Conservation (phyloP, 1,140 invertebrate species). For the Drosophila erecta region DNA sequence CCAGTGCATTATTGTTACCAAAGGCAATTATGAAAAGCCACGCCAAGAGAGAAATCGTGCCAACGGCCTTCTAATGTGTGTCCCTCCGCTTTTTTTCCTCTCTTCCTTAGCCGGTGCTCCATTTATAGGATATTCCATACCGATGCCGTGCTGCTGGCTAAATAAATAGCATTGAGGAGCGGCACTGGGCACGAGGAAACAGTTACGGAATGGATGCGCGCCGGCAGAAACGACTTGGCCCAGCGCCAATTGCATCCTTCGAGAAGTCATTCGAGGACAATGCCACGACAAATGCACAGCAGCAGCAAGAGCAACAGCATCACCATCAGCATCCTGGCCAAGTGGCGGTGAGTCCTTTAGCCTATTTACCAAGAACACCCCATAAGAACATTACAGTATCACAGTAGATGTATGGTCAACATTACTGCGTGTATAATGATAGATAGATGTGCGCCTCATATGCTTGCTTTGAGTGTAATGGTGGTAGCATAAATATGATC, state of each 20-base stretch:
- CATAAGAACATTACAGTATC: constrained; percentile 1
- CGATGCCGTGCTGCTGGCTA: constrained; percentile 29
- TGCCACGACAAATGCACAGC: constrained; percentile 63
- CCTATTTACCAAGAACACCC: constrained; percentile 22
- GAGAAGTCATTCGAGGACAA: constrained; percentile 95
- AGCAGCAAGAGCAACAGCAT: constrained; percentile 34
- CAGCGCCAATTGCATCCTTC: constrained; percentile 96
- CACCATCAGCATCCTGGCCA: constrained; percentile 24
- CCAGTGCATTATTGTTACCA: constrained; percentile 48
- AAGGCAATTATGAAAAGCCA: constrained; percentile 64
- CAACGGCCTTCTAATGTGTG: constrained; percentile 60
- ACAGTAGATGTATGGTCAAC: too few species aligned
- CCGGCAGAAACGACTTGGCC: constrained; percentile 91
- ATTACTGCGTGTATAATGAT: too few species aligned
- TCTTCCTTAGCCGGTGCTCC: constrained; percentile 1
- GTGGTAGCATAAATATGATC: too few species aligned
- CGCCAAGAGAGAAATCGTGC: constrained; percentile 56
- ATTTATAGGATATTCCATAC: constrained; percentile 44
- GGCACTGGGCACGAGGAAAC: constrained; percentile 13
- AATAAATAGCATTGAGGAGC: constrained; percentile 27
- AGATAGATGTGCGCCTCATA: too few species aligned
- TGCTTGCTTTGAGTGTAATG: too few species aligned
- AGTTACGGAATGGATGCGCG: constrained; percentile 72
- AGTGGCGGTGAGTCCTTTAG: constrained; percentile 48
- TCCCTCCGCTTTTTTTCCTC: background rate